phyloP scores from a whole-genome alignment of 2,888 invertebrate species.

The Drosophila infuscata region DNA sequence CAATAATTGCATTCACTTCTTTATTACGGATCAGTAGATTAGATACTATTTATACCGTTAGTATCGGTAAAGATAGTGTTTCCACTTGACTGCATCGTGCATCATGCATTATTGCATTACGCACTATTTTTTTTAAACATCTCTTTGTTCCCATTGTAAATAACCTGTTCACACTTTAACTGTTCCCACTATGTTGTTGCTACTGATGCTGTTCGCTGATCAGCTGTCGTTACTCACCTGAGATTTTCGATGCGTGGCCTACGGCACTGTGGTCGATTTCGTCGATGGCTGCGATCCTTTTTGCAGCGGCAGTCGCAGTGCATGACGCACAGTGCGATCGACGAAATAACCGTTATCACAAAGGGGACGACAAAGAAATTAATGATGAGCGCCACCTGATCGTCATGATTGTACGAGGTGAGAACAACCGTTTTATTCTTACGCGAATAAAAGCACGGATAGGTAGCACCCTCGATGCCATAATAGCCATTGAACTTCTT shows the following conservation, averaged over 20 bases:
- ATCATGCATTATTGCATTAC: neutral
- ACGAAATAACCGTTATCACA: slow-evolving; percentile 93
- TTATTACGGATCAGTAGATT: neutral
- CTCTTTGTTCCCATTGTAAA: neutral
- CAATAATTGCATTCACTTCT: neutral
- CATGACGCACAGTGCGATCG: slow-evolving; percentile 93
- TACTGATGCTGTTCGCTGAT: neutral
- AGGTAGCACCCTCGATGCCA: slow-evolving; percentile 90
- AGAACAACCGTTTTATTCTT: slow-evolving; percentile 93
- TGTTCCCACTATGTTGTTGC: neutral
- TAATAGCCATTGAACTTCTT: slow-evolving; percentile 91
- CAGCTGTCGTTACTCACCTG: slow-evolving; percentile 84
- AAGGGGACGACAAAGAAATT: slow-evolving; percentile 94
- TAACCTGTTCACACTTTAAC: neutral
- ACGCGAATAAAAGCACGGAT: slow-evolving; percentile 95
- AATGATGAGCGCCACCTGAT: slow-evolving; percentile 92
- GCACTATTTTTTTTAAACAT: neutral
- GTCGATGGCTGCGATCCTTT: slow-evolving; percentile 88
- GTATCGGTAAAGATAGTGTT: neutral
- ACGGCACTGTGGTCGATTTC: slow-evolving; percentile 87
- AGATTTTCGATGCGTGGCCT: slow-evolving; percentile 87
- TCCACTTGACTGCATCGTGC: neutral
- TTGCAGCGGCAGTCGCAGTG: slow-evolving; percentile 93
- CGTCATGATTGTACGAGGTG: slow-evolving; percentile 92
- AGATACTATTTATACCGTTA: neutral